phyloP scores from a whole-genome alignment of 2,797 vertebrate species.

The Hippopotamyrus pictus region DNA sequence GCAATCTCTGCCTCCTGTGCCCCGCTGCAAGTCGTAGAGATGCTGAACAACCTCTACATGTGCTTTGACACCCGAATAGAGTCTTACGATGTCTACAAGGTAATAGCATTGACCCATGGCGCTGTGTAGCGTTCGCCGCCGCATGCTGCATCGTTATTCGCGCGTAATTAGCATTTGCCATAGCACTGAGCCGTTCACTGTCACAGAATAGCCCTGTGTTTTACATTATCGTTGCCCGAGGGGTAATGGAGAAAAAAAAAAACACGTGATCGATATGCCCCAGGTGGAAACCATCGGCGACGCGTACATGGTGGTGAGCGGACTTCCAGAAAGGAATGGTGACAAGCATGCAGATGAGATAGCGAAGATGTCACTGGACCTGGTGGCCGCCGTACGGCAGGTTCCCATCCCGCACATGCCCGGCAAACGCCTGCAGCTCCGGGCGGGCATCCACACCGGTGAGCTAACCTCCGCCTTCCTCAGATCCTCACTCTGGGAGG shows the following conservation, averaged over 20 bases:
- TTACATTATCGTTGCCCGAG: neutral
- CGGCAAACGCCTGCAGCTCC: conserved; percentile 65
- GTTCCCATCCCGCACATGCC: conserved; percentile 78
- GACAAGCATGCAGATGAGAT: conserved; percentile 73
- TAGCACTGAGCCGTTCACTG: neutral
- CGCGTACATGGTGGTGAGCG: conserved; percentile 84
- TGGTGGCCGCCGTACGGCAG: conserved; percentile 79
- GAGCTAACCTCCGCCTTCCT: neutral
- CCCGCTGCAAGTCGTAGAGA: conserved; percentile 79
- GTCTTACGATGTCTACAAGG: conserved; percentile 83
- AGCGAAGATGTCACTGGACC: conserved; percentile 81
- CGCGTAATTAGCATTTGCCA: neutral
- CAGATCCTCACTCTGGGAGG: neutral
- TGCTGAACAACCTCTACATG: conserved; percentile 80
- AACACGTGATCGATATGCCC: neutral
- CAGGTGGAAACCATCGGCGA: conserved; percentile 84
- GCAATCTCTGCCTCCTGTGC: conserved; percentile 78
- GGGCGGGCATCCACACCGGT: conserved; percentile 82
- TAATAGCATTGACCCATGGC: conserved; percentile 35
- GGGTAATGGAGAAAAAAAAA: neutral
- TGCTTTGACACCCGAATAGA: conserved; percentile 84
- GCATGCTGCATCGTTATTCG: neutral
- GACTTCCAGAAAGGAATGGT: conserved; percentile 80
- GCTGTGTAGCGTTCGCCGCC: neutral
- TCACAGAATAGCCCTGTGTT: neutral